Evolutionary conservation across 64 coral and sea anemone genomes (phyloP).

Genomic region (Cladopsammia gracilis): DNA sequence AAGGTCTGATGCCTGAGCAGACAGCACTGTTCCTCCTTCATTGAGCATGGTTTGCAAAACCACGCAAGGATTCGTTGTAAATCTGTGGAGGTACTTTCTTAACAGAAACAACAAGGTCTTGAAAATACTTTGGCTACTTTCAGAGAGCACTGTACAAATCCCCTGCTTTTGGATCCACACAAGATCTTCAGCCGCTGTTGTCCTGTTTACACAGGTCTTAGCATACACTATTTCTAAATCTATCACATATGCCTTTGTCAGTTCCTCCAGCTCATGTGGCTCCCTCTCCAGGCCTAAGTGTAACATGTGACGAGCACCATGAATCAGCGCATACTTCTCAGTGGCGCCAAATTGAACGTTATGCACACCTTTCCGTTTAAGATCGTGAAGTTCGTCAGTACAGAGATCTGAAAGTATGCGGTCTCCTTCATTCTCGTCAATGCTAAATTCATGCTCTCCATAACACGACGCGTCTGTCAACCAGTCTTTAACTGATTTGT

Average conservation of each 20-base stretch:
- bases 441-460: constrained; percentile 8
- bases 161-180: not conserved
- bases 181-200: constrained; percentile 1
- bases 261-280: not conserved
- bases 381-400: not conserved
- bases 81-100: not conserved
- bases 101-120: not conserved
- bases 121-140: not conserved
- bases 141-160: not conserved
- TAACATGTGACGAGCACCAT: not conserved
- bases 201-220: not conserved
- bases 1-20: not conserved
- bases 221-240: not conserved
- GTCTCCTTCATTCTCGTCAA: constrained; percentile 10
- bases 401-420: constrained; percentile 3
- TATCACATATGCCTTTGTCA: not conserved
- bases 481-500: constrained; percentile 44
- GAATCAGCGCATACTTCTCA: constrained; percentile 2
- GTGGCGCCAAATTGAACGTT: not conserved
- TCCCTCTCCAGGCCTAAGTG: not conserved
- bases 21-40: constrained; percentile 9
- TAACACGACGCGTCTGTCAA: constrained; percentile 2
- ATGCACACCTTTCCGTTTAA: not conserved
- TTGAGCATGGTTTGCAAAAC: not conserved
- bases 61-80: too few species aligned